phyloP scores from a whole-genome alignment of 2,797 vertebrate species.

The Microctenopoma steveboyesi region DNA sequence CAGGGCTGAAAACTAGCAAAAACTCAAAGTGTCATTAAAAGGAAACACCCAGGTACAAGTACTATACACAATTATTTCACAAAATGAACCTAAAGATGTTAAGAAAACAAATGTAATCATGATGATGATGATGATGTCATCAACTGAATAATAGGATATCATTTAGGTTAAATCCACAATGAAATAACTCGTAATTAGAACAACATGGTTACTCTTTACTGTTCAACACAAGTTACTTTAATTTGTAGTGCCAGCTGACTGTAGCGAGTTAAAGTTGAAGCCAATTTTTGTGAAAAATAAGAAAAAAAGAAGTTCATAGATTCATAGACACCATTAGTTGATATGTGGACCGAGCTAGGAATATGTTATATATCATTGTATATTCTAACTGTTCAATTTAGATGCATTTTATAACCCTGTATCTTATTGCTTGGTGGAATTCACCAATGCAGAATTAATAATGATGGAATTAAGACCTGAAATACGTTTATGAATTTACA shows the following conservation, averaged over 20 bases:
- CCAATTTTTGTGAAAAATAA: not conserved
- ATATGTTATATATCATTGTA: not conserved
- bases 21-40: not conserved
- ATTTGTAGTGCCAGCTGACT: not conserved
- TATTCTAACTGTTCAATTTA: too few relatives aligned
- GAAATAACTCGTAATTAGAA: not conserved
- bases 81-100: not conserved
- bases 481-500: too few relatives aligned
- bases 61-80: not conserved
- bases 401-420: too few relatives aligned
- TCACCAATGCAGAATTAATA: too few relatives aligned
- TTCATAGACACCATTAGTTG: not conserved
- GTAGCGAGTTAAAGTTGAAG: not conserved
- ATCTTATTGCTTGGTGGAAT: too few relatives aligned
- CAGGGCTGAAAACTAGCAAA: too few relatives aligned
- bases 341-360: not conserved
- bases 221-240: too few relatives aligned
- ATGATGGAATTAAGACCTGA: too few relatives aligned
- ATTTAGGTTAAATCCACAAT: not conserved
- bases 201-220: not conserved
- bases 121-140: not conserved
- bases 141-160: constrained; percentile 5
- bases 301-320: not conserved
- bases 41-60: not conserved
- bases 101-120: constrained; percentile 18